Percentiles rank a stretch among this genome's conserved stretches.
Evolutionary conservation across 2,797 vertebrate genomes (phyloP).

Genomic region (Sebastes itinus): DNA sequence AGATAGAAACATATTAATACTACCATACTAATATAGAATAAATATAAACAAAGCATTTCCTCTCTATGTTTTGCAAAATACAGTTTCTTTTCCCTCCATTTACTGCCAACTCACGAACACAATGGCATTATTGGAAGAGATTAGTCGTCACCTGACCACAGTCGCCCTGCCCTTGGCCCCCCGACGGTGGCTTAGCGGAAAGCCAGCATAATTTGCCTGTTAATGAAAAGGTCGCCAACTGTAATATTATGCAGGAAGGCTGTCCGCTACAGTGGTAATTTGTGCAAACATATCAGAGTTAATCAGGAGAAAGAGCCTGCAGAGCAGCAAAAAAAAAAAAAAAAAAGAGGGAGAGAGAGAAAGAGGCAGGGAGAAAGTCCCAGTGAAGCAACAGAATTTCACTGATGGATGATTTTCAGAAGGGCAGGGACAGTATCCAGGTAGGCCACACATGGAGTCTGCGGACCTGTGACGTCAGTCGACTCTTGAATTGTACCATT

Average conservation of each 20-base stretch:
- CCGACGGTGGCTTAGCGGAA: background rate
- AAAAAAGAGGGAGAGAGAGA: background rate
- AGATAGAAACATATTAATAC: background rate
- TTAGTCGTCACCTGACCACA: constrained; percentile 8
- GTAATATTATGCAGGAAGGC: constrained; percentile 34
- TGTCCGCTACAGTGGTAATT: constrained; percentile 32
- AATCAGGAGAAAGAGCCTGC: constrained; percentile 38
- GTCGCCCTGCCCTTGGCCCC: background rate
- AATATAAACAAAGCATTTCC: background rate
- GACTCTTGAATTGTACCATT: background rate
- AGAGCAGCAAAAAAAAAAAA: constrained; percentile 11
- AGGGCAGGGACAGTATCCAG: background rate
- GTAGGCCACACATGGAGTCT: background rate
- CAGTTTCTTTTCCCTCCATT: background rate
- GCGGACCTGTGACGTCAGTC: background rate
- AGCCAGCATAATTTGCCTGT: constrained; percentile 30
- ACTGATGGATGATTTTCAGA: constrained; percentile 25
- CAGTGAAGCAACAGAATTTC: background rate
- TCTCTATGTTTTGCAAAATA: background rate
- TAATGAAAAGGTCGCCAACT: constrained; percentile 55
- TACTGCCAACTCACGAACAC: background rate
- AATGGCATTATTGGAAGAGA: constrained; percentile 13
- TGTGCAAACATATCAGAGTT: constrained; percentile 51
- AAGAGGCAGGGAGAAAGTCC: background rate
- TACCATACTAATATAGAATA: background rate